Base-by-base conservation (phyloP, 2,888 invertebrate species). In the Tetrapedia diversipes region DNA sequence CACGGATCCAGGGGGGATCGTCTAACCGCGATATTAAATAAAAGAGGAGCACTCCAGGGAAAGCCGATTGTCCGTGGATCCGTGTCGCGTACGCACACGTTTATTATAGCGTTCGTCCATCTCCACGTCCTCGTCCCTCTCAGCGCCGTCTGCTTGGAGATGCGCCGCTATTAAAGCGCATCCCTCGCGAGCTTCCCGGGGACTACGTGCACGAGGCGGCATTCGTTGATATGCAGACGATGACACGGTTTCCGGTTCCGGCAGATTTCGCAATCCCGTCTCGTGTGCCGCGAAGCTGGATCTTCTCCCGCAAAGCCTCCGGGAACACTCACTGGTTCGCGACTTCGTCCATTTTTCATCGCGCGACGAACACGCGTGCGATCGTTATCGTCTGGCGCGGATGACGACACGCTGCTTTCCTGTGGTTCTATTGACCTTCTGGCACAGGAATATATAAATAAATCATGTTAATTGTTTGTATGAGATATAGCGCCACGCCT, bases 211-310 rank as follows among this genome's bases (percentile, higher is more conserved):
- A n/a, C n/a, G n/a, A n/a, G n/a, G 54, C 61, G 76, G 79, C 72
- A 81, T 83, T 86, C 83, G 87, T 87, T 87, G 87, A 87, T 87
- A 86, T 87, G 86, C 87, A 83, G 84, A 84, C 85, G 86, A 86
- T 86, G 86, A 86, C 85, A 77, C 85, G 84, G 80, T 87, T 86
- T 87, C 86, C 87, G 86, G 86, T 87, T 87, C 86, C 86, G 86
- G 86, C 83, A 82, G 84, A 85, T 86, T 86, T 82, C 78, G 81
- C 86, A 86, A 82, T 86, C 86, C 69, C 76, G 81, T 85, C 85
- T 87, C 85, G 86, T 86, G 77, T 80, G 68, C 68, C 77, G 70
- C 74, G 73, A 77, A 76, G 70, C 84, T 76, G 82, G 76, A 84
- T 82, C 83, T 75, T 79, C 79, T 71, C 76, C 65, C 65, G 85